Percentiles rank a stretch among this genome's conserved stretches.
These are phyloP conservation scores for Ypsolopha scabrella DNA, from an alignment of 2,888 invertebrate species.

Conservation along the genomic window DNA sequence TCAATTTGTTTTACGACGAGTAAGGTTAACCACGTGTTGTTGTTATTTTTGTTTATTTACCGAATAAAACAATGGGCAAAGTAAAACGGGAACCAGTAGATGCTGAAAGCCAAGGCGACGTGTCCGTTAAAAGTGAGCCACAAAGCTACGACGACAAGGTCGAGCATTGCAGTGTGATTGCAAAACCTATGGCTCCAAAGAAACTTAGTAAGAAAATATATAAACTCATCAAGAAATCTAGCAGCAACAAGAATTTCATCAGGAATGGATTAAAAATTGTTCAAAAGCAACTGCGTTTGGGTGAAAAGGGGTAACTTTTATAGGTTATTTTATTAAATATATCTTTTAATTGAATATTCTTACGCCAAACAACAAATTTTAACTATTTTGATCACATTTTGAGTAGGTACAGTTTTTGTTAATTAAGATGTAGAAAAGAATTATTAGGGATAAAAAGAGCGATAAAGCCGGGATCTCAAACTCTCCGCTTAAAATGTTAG, in stretches of 20 bases:
- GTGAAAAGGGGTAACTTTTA: constrained; percentile 84
- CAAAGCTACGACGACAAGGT: constrained; percentile 84
- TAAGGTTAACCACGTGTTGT: background rate
- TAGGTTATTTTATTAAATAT: background rate
- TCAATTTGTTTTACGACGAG: too few relatives aligned
- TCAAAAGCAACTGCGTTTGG: constrained; percentile 89
- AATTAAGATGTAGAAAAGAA: too few relatives aligned
- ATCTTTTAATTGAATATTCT: too few relatives aligned
- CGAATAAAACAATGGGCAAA: constrained; percentile 56
- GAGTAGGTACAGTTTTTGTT: too few relatives aligned
- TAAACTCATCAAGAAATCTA: constrained; percentile 91
- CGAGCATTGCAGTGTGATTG: constrained; percentile 76
- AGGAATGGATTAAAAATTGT: constrained; percentile 94
- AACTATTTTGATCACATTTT: too few relatives aligned
- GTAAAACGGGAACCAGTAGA: constrained; percentile 59
- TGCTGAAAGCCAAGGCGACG: constrained; percentile 44
- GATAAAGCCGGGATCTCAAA: too few relatives aligned
- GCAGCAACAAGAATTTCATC: constrained; percentile 83
- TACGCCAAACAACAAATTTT: too few relatives aligned
- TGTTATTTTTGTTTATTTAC: background rate
- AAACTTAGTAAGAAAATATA: constrained; percentile 92
- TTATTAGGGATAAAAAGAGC: too few relatives aligned
- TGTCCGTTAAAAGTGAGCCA: constrained; percentile 69
- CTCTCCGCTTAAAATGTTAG: too few relatives aligned
- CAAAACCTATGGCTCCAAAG: constrained; percentile 91